Base-by-base conservation (phyloP, 1,140 invertebrate genomes). In the Helicoverpa armigera region DNA sequence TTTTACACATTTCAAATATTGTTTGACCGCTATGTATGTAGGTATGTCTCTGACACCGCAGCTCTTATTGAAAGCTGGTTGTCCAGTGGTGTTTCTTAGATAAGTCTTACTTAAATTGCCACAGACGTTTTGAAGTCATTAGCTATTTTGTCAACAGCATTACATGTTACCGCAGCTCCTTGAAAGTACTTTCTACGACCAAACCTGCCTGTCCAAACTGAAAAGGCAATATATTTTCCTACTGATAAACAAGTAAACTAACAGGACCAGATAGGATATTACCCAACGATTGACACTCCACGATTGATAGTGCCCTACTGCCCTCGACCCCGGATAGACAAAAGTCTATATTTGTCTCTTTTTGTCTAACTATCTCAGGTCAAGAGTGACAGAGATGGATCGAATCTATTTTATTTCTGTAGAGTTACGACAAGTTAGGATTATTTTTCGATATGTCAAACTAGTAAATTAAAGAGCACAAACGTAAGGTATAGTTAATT, bases 371-470 rank as follows among this genome's bases (percentile, higher is more conserved):
- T 54, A 54, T 16, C 14, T 12, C 18, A 35, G 74, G 43, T 63
- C 58, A 65, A 65, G 74, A 77, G 74, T 77, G 74, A 77, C 74
- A 77, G 60, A 63, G 74, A 77, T 29, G 13, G 74, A 77, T 77
- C 50, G 74, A 65, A 53, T 31, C 31, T 16, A 61, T 63, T 75
- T 58, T 75, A 63, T 75, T 65, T 77, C 60, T 65, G 5, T 65
- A 65, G 23, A 65, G 5, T 12, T 43, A 43, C 2, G 35, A 43
- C 16, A 29, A 51, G 16, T 48, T 12, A 13, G 29, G 31, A 43
- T 48, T 43, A 43, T 4, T 73, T 9, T n/a, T 56, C 53, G n/a
- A 58, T 74, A 18, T 74, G 53, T 43, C 53, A 54, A 50, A 75
- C 29, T 60, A 31, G 23, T 43, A 11, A 35, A 56, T 72, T n/a